Conservation (phyloP, 2,888 invertebrate species). For the Quadroppia sp. region DNA sequence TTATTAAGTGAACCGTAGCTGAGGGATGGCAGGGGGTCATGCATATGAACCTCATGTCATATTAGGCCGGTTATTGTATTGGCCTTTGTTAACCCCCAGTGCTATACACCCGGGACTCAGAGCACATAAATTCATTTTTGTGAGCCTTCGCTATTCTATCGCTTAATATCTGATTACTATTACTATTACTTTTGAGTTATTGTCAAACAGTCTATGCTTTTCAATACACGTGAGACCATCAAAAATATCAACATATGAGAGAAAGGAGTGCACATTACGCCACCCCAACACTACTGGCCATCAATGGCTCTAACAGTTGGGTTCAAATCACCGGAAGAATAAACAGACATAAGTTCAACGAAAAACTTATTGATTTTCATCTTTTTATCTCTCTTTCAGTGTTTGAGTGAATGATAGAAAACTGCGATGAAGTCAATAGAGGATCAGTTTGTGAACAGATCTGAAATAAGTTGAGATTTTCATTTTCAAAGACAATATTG, state of each 20-base stretch:
- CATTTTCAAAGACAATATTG: not conserved
- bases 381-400: not conserved
- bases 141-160: not conserved
- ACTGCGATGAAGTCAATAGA: not conserved
- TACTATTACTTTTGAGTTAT: slow-evolving; percentile 28
- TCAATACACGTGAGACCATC: slow-evolving; percentile 23
- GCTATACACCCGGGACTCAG: not conserved
- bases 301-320: not conserved
- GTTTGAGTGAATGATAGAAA: not conserved
- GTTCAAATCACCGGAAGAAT: slow-evolving; percentile 22
- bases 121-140: slow-evolving; percentile 24
- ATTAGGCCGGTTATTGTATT: slow-evolving; percentile 14
- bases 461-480: slow-evolving; percentile 13
- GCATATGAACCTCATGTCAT: slow-evolving; percentile 31
- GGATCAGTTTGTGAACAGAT: not conserved
- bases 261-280: not conserved
- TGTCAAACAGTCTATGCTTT: no score
- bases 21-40: slow-evolving; percentile 28
- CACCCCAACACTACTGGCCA: not conserved
- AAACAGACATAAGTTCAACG: slow-evolving; percentile 21
- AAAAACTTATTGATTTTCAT: slow-evolving; percentile 1
- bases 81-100: slow-evolving; percentile 34
- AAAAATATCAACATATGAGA: slow-evolving; percentile 30
- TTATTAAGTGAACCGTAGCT: slow-evolving; percentile 34
- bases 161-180: slow-evolving; percentile 30